Base-by-base conservation (phyloP, 2,113 vertebrate species). In the Psammodynastes pulverulentus region DNA sequence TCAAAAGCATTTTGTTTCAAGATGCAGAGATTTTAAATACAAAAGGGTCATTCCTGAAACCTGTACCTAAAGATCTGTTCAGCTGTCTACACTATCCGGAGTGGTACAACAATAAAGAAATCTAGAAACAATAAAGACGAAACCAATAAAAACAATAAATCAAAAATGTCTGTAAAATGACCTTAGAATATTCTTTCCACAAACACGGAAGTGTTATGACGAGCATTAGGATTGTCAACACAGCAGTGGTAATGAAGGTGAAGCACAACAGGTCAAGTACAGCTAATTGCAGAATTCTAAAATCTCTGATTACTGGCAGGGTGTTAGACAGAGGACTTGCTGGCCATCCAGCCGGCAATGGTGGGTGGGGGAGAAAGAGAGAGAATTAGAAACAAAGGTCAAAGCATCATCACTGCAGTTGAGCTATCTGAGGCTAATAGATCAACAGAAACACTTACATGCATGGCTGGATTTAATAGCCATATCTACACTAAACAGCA, bases 371-470 rank as follows among this genome's bases (percentile, higher is more conserved):
- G 34, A 79, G 72, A 39, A 39, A 79, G 72, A 79, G 17, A 29
- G 92, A 90, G 93, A 72, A 1, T 85, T 95, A 67, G 34, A 15
- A 43, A 2, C 34, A 92, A 91, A 96, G 54, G 91, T 94, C 94
- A 94, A 24, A 95, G 52, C 90, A 86, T 67, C 90, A 94, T 93
- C 56, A 91, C 10, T 89, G 48, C 84, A 91, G 89, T 86, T 62
- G 54, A 96, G 43, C 91, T 93, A 26, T 93, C 88, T 91, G 94
- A 0, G 88, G 0, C 86, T 95, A 94, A 96, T 95, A 21, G 5
- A 96, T 95, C 90, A 94, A 94, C 46, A 97, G 92, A 95, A 97
- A 95, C 95, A 95, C 87, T 95, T 94, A 84, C 89, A 94, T 92
- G 90, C 93, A 91, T 96, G 92, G 43, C 7, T 96, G 91, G 29